Conservation (phyloP, 2,888 invertebrate species). For the Agonopterix arenella region DNA sequence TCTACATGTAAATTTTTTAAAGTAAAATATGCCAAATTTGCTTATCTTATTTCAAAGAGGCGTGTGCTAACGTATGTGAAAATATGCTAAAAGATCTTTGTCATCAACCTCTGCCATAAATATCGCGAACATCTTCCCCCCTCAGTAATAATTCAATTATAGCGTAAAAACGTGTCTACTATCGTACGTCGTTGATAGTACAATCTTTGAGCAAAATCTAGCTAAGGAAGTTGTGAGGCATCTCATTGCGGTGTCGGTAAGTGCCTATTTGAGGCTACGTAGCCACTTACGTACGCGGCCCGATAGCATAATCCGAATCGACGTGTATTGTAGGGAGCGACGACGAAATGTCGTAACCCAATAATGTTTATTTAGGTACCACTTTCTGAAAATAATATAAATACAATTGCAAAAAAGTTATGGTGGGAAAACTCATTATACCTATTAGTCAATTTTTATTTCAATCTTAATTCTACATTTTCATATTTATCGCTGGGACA, state of each 20-base stretch:
- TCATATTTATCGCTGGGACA: too few relatives aligned
- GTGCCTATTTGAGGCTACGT: constrained; percentile 65
- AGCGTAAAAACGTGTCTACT: constrained; percentile 53
- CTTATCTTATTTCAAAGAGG: too few relatives aligned
- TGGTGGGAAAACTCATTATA: too few relatives aligned
- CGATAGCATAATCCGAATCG: constrained; percentile 67
- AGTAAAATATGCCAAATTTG: too few relatives aligned
- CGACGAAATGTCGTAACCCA: constrained; percentile 4
- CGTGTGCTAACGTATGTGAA: too few relatives aligned
- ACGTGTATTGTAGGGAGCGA: constrained; percentile 51
- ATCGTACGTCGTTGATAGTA: constrained; percentile 47
- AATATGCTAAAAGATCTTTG: not conserved
- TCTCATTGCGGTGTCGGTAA: constrained; percentile 62
- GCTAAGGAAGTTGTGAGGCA: constrained; percentile 56
- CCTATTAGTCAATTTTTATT: too few relatives aligned
- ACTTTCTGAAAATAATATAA: too few relatives aligned
- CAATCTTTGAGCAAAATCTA: constrained; percentile 55
- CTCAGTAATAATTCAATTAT: constrained; percentile 60
- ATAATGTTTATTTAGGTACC: not conserved
- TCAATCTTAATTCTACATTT: too few relatives aligned
- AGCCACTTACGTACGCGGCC: constrained; percentile 54
- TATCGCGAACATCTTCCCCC: constrained; percentile 37
- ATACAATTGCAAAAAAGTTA: too few relatives aligned
- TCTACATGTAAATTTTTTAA: too few relatives aligned
- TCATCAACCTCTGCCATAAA: constrained; percentile 26